Conservation (phyloP, 1,140 invertebrate genomes). For the Ephestia elutella region DNA sequence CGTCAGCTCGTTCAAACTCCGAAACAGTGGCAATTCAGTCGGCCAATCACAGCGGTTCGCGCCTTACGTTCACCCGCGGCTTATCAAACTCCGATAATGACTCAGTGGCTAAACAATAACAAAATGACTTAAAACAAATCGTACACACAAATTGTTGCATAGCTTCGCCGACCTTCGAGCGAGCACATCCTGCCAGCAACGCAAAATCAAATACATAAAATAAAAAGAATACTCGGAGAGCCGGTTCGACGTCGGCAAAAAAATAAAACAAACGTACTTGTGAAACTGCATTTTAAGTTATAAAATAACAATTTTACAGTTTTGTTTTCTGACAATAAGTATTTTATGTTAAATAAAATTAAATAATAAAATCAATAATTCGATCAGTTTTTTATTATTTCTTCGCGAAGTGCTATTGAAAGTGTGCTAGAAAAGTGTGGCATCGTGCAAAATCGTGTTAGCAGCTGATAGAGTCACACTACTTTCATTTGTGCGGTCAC, state of each 20-base stretch:
- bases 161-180: conserved; percentile 40
- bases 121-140: conserved; percentile 55
- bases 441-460: neutral
- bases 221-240: conserved; percentile 47
- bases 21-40: conserved; percentile 27
- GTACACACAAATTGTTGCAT: conserved; percentile 33
- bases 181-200: conserved; percentile 38
- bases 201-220: conserved; percentile 32
- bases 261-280: neutral
- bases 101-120: conserved; percentile 44
- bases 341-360: neutral
- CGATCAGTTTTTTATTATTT: neutral
- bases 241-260: conserved; percentile 30
- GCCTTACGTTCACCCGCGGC: conserved; percentile 50
- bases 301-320: neutral
- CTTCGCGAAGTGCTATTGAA: neutral
- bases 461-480: too few species aligned
- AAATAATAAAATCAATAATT: neutral
- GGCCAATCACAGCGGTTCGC: conserved; percentile 59
- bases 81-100: conserved; percentile 58
- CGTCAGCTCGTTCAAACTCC: conserved; percentile 11
- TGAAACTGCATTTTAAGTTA: neutral
- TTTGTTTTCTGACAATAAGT: too few species aligned
- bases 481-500: neutral
- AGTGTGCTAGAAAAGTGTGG: neutral